Base-by-base conservation (phyloP, 2,888 invertebrate genomes). In the Sphaerophoria rueppellii region DNA sequence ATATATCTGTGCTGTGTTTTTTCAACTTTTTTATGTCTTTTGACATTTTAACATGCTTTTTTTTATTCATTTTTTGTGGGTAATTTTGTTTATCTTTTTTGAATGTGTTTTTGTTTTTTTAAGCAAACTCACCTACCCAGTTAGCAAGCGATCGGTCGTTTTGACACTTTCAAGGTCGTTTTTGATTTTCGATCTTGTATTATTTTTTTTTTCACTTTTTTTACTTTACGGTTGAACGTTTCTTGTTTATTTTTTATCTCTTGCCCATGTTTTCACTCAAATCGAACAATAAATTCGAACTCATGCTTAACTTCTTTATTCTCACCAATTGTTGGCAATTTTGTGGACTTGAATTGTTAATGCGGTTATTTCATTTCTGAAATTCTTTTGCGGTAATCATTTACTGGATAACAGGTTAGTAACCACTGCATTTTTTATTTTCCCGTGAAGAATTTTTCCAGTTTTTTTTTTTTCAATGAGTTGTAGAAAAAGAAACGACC, bases 141-240 rank as follows among this genome's bases (percentile, higher is more conserved):
- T 16, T 11, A 52, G 6, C 24, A 40, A 43, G n/a, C 40, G 54
- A 12, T 61, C 40, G 34, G 14, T 54, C 73, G 14, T 60, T 73
- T 60, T 61, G 52, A 73, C 73, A 73, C 40, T 54, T 54, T 61
- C 60, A 63, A 75, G 65, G 69, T 75, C 55, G 70, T 70, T 43
- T 46, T 58, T 58, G 57, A 58, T 70, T 24, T 57, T 40, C 12
- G 57, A 70, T 70, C 14, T 16, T 5, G 50, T n/a, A 24, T 24
- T 11, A 60, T 60, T 24, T 60, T 24, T 60, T 35, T n/a, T 32
- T 55, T 55, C 1, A 12, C 48, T 34, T 24, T 43, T 61, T 32
- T 40, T 24, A 48, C 63, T 46, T 48, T 43, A 54, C n/a, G 24
- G 54, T 67, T 54, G 67, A 67, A n/a, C n/a, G 32, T 67, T 67